Evolutionary conservation across 1,140 invertebrate genomes (phyloP), one percentile per base, ranked within the genome.

Genomic region (Drosophila parabipectinata): DNA sequence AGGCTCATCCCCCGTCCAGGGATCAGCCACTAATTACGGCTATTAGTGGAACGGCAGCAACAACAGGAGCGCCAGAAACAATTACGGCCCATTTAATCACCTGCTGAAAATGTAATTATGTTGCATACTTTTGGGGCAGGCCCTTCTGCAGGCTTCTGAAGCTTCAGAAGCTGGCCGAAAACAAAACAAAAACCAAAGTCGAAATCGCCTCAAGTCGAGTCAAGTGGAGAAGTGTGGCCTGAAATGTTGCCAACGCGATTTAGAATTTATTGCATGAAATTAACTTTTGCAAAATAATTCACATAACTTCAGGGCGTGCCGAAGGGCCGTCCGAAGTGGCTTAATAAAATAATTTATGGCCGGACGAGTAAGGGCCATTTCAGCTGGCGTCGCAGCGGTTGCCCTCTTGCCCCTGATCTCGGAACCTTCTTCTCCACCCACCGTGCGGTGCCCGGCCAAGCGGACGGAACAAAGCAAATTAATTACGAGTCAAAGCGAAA

Each of bases 81-180:
- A 91, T 91, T 91, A 91, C 74, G 73, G 64, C 51, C 85, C 80
- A 90, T 91, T 91, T 91, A 91, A 91, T 91, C 90, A 91, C 90
- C 90, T 91, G 90, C 74, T 81, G 87, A 91, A 91, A 88, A 75
- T 90, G 82, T 91, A 91, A 90, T 91, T 91, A 85, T 79, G 76
- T 77, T 77, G 74, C 85, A 90, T 84, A 90, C 80, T 84, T 84
- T 77, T 55, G 83, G 60, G 55, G 41, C 53, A 63, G 21, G 12
- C 8, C 48, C 30, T 54, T 37, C 21, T 21, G 21, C 21, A 21
- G 21, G 21, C 21, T 21, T 21, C 21, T 21, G 21, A 21, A 21
- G 47, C 50, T 44, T 39, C 71, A 12, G 10, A 37, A 37, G 34
- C 37, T 7, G 3, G 24, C 26, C 39, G 9, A 56, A 39, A 51